Conservation (phyloP, 2,888 invertebrate species). For the Napeogenes inachia region DNA sequence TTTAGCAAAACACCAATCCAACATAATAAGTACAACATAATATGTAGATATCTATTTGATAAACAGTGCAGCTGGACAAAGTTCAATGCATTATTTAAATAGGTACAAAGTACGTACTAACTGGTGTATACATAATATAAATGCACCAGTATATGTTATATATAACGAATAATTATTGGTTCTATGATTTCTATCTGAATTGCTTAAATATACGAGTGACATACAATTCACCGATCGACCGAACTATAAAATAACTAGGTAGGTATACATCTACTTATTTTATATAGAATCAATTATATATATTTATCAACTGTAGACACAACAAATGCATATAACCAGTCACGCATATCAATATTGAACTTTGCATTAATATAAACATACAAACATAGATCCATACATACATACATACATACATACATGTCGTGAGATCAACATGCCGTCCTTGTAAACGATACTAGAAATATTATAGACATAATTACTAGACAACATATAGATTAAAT, state of each 20-base stretch:
- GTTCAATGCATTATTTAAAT: not conserved
- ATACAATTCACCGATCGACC: too few relatives aligned
- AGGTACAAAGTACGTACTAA: not conserved
- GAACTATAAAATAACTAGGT: too few relatives aligned
- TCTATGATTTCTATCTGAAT: too few relatives aligned
- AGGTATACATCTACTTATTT: too few relatives aligned
- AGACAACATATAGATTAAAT: too few relatives aligned
- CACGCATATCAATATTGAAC: too few relatives aligned
- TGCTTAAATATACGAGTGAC: too few relatives aligned
- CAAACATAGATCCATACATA: not conserved
- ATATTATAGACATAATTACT: slow-evolving; percentile 11
- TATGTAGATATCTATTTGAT: not conserved
- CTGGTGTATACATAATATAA: not conserved
- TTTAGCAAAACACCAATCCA: too few relatives aligned
- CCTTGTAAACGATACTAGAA: slow-evolving; percentile 20
- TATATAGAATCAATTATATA: too few relatives aligned
- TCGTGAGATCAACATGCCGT: slow-evolving; percentile 12
- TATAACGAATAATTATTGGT: too few relatives aligned
- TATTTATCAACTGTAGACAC: too few relatives aligned
- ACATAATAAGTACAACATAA: not conserved
- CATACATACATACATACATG: not conserved
- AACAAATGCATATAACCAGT: too few relatives aligned
- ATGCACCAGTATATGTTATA: not conserved
- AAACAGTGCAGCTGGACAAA: not conserved
- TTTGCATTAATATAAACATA: not conserved